A percentile compares a stretch with the other conserved stretches of the same genome.
Evolutionary conservation across 2,113 vertebrate genomes (phyloP).

Genomic region (Aramus guarauna): DNA sequence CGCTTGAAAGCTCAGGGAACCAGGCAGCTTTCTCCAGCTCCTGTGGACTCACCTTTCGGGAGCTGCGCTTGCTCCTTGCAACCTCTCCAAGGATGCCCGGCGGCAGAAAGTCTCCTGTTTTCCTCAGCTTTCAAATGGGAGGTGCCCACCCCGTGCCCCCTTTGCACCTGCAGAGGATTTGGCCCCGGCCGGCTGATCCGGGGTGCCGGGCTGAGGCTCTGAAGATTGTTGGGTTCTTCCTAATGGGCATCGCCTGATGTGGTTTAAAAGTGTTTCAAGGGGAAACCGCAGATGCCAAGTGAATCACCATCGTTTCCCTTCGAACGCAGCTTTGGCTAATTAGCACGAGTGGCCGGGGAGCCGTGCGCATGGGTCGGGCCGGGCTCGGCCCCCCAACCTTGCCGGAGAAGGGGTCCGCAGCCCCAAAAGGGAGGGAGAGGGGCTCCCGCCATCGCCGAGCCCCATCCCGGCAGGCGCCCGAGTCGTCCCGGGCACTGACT

Average conservation of each 20-base stretch:
- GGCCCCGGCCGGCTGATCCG: neutral
- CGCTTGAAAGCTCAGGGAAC: neutral
- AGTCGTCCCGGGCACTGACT: neutral
- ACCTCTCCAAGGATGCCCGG: neutral
- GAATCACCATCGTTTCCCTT: neutral
- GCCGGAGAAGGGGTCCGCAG: neutral
- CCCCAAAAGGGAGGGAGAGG: neutral
- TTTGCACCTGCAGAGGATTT: neutral
- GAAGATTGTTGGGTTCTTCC: neutral
- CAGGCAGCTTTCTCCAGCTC: neutral
- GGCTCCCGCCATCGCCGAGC: neutral
- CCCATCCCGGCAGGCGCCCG: neutral
- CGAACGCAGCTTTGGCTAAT: neutral
- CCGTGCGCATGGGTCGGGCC: accelerated
- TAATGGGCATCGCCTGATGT: neutral
- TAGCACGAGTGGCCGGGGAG: neutral
- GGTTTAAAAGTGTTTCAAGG: neutral
- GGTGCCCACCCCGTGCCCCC: neutral
- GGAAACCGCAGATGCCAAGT: neutral
- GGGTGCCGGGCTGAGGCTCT: neutral
- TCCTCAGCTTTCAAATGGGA: neutral
- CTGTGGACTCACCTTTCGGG: neutral
- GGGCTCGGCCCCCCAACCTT: neutral
- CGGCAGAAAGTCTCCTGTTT: neutral
- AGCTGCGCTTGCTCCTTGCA: neutral